These are phyloP conservation scores for Teleopsis dalmanni DNA, from an alignment of 1,140 invertebrate genomes.

Conservation along the genomic window DNA sequence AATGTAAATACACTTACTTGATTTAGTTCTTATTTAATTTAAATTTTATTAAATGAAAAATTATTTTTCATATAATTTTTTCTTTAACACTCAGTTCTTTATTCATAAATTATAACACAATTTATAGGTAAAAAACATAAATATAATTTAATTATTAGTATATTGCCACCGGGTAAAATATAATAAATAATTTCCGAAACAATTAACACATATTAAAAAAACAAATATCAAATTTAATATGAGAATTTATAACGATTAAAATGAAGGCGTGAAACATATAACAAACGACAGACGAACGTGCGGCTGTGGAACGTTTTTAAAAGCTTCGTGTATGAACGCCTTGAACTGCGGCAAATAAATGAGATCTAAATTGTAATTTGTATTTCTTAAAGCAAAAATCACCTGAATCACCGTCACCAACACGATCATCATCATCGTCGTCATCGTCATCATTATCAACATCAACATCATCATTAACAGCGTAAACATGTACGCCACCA, in stretches of 20 bases:
- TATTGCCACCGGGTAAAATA: too few relatives aligned
- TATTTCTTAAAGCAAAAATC: constrained; percentile 39
- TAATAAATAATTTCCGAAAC: not conserved
- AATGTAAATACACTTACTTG: too few relatives aligned
- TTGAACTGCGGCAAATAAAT: constrained; percentile 42
- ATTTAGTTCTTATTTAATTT: too few relatives aligned
- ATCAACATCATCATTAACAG: too few relatives aligned
- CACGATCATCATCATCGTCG: too few relatives aligned
- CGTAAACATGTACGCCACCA: too few relatives aligned
- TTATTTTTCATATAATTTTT: not conserved
- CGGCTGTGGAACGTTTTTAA: constrained; percentile 13
- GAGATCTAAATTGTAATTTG: constrained; percentile 41
- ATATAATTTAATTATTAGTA: too few relatives aligned
- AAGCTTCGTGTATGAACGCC: constrained; percentile 31
- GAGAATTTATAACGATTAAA: not conserved
- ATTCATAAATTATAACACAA: too few relatives aligned
- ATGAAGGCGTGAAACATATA: not conserved
- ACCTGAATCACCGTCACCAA: too few relatives aligned
- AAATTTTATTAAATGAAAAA: not conserved
- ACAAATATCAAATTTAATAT: not conserved
- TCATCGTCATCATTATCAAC: too few relatives aligned
- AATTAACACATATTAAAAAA: not conserved
- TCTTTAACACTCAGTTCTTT: too few relatives aligned
- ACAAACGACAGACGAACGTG: not conserved
- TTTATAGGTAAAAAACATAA: too few relatives aligned